Base-by-base conservation (phyloP, 2,888 invertebrate genomes). In the Allophyes oxyacanthae region DNA sequence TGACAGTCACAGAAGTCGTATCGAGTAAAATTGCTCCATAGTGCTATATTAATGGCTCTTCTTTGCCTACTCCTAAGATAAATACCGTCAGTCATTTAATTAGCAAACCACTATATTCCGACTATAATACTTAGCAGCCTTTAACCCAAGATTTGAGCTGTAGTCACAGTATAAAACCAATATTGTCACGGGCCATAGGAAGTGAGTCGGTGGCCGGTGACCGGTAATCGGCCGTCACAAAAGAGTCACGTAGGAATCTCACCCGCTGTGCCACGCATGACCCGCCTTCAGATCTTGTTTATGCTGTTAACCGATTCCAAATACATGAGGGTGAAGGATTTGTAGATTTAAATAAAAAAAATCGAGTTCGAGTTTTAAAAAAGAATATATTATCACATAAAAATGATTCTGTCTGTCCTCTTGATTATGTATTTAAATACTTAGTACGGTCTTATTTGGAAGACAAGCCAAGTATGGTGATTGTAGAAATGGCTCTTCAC, bases 211-310 rank as follows among this genome's bases (percentile, higher is more conserved):
- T 65, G 69, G 71, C 61, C 58, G 49, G 50, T 45, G 52, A 61
- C 66, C 28, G 28, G 42, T n/a, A n/a, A n/a, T n/a, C 42, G 55
- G 51, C 40, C 54, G 42, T 43, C 52, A 78, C 70, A 78, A 75
- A 75, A 60, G 69, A 55, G 70, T 72, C 83, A 81, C 75, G 77
- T 75, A 69, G 60, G 63, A 72, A 77, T 78, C 73, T 74, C 69
- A 63, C 63, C 70, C 70, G 11, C 41, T 32, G 63, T 48, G 45
- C 46, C 71, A 74, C 70, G 71, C 77, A 72, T 77, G 80, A 75
- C 69, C 68, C 56, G 58, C 58, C 58, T 63, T 72, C 52, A 50
- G 65, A 70, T 72, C 66, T 60, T 75, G 74, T 75, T 77, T 68
- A 69, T 69, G 63, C 48, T 64, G 62, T 68, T 66, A 53, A 69